Evolutionary conservation across 2,113 vertebrate genomes (phyloP), one percentile per base, ranked within the genome.

Genomic region (Turnix velox): DNA sequence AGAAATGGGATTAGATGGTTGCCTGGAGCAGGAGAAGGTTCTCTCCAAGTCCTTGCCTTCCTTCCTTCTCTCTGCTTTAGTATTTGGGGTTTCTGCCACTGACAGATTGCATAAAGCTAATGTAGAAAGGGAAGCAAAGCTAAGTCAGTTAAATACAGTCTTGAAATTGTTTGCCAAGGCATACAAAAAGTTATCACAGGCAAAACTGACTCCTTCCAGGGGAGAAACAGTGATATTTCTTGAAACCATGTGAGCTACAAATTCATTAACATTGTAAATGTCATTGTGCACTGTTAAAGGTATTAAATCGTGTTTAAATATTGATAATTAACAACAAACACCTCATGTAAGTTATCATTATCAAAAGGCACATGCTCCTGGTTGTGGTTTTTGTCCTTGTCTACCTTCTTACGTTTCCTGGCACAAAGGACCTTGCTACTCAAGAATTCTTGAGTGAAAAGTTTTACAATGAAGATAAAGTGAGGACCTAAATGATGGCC

Each of bases 261-360:
- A 62, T 58, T 23, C n/a, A 5, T 71, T 62, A 25, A 40, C 18
- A 2, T 67, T 81, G 22, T 63, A 79, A 33, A 11, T 0, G 0
- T 33, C 76, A 33, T 79, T 45, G 48, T 85, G 57, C 20, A 84
- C 65, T 87, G 45, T 54, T 81, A 49, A 61, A 91, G 55, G 51
- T 84, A 39, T 77, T 84, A 88, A 92, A 88, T 75, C 18, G 10
- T 82, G 67, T 79, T 87, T 65, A 63, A 67, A 85, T 85, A 93
- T 66, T 88, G 93, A 93, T 94, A 85, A 93, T 90, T 88, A 95
- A 88, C 59, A 80, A 48, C 24, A 65, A 80, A 61, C 37, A 54
- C 51, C 51, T 81, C 4, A 6, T 80, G 7, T 19, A 73, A 77
- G 35, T 84, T 84, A 66, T 52, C 3, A 2, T 49, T 88, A 45